phyloP scores from a whole-genome alignment of 1,140 invertebrate species.

The Drosophila nigrodunni region DNA sequence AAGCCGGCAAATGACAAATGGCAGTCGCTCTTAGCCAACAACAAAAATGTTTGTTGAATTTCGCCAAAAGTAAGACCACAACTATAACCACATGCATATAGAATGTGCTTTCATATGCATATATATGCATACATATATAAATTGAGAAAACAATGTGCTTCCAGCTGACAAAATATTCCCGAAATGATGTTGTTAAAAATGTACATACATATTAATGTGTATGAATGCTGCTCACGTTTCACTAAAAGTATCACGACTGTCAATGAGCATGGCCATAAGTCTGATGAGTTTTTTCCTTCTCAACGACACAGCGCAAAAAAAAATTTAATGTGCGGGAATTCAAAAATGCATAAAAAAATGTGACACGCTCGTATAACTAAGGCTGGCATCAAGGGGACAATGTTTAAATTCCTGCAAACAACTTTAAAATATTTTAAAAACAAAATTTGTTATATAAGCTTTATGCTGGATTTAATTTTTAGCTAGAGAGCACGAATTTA shows the following conservation, averaged over 20 bases:
- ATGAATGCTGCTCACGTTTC: conserved; percentile 43
- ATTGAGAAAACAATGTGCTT: conserved; percentile 34
- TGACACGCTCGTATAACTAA: conserved; percentile 5
- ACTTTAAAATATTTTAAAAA: conserved; percentile 15
- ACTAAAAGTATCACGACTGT: conserved; percentile 29
- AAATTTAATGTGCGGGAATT: conserved; percentile 22
- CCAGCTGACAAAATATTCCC: conserved; percentile 6
- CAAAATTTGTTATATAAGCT: no score
- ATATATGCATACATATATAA: neutral
- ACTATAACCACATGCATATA: conserved; percentile 32
- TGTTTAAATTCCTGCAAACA: conserved; percentile 18
- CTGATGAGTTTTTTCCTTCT: conserved; percentile 40
- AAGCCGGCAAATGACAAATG: conserved; percentile 50
- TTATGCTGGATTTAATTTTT: no score
- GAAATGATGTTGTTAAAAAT: conserved; percentile 20
- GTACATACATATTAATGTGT: conserved; percentile 14
- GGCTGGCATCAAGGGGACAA: neutral
- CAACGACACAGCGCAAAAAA: conserved; percentile 37
- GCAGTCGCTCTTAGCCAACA: conserved; percentile 9
- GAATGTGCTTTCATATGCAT: conserved; percentile 5
- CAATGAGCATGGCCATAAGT: conserved; percentile 50
- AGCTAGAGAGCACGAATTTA: no score
- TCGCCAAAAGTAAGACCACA: conserved; percentile 8
- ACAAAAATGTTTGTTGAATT: conserved; percentile 17
- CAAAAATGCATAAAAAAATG: conserved; percentile 30